Percentiles rank a stretch among this genome's conserved stretches.
Conservation (phyloP, 2,113 vertebrate genomes). For the Laticauda colubrina region DNA sequence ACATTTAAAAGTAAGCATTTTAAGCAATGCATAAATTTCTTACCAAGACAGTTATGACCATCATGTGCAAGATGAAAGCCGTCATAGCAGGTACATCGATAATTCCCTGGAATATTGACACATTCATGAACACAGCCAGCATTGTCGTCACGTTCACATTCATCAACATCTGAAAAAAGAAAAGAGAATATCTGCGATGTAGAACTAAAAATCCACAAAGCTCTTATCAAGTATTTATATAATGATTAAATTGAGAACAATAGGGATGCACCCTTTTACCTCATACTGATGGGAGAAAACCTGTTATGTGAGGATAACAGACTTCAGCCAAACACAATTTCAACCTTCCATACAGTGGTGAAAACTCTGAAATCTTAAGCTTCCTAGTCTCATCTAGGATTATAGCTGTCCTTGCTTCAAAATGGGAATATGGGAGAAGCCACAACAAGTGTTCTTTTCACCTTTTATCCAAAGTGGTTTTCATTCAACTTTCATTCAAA, state of each 20-base stretch:
- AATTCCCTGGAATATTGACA: constrained; percentile 97
- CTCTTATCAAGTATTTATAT: not conserved
- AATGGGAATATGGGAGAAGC: not conserved
- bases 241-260: not conserved
- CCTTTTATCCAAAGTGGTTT: not conserved
- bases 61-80: constrained; percentile 95
- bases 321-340: not conserved
- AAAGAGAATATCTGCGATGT: not conserved
- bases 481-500: not conserved
- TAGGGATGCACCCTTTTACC: not conserved
- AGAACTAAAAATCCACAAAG: not conserved
- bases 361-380: not conserved
- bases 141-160: constrained; percentile 91
- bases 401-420: not conserved
- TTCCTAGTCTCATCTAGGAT: not conserved
- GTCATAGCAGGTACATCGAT: constrained; percentile 95
- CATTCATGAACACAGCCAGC: constrained; percentile 96
- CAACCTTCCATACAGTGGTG: not conserved
- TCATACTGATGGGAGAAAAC: not conserved
- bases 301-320: not conserved
- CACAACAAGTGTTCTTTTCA: not conserved
- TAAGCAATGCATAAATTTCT: not conserved
- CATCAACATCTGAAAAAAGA: constrained; percentile 84
- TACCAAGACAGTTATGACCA: constrained; percentile 95
- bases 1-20: not conserved